A percentile compares a stretch with the other conserved stretches of the same genome.
These are phyloP conservation scores for Liasis olivaceus DNA, from an alignment of 2,797 vertebrate genomes.

Conservation along the genomic window DNA sequence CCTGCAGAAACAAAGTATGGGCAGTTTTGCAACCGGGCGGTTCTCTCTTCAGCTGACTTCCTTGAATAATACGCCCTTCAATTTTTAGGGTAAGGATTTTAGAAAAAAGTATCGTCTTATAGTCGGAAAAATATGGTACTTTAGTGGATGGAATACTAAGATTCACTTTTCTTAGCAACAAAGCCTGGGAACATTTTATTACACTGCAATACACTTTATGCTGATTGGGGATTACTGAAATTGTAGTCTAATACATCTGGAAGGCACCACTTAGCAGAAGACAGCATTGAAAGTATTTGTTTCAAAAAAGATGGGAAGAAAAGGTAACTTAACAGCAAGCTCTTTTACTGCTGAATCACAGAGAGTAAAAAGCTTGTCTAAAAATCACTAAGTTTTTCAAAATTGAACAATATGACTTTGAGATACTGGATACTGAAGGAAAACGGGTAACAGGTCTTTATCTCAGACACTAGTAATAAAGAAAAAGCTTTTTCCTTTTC, in stretches of 20 bases:
- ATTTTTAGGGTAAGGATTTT: too few relatives aligned
- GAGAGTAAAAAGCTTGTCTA: slow-evolving; percentile 22
- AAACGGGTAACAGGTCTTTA: not conserved
- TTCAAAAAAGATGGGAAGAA: slow-evolving; percentile 4
- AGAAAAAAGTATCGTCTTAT: too few relatives aligned
- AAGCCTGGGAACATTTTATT: not conserved
- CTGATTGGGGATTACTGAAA: not conserved
- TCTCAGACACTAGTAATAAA: not conserved
- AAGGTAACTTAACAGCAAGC: slow-evolving; percentile 15
- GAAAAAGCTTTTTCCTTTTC: slow-evolving; percentile 11
- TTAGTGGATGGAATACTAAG: not conserved
- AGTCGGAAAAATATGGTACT: too few relatives aligned
- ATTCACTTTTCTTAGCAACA: not conserved
- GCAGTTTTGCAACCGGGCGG: too few relatives aligned
- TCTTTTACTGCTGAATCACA: slow-evolving; percentile 20
- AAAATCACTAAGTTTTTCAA: slow-evolving; percentile 9
- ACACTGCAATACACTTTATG: not conserved
- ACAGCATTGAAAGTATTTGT: slow-evolving; percentile 11
- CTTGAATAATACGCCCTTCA: too few relatives aligned
- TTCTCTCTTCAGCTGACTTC: too few relatives aligned
- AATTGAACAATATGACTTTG: not conserved
- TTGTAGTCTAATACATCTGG: not conserved
- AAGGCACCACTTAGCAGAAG: not conserved
- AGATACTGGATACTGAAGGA: slow-evolving; percentile 8
- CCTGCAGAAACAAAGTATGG: too few relatives aligned